phyloP scores from a whole-genome alignment of 2,797 vertebrate genomes.

The Bovichtus variegatus region DNA sequence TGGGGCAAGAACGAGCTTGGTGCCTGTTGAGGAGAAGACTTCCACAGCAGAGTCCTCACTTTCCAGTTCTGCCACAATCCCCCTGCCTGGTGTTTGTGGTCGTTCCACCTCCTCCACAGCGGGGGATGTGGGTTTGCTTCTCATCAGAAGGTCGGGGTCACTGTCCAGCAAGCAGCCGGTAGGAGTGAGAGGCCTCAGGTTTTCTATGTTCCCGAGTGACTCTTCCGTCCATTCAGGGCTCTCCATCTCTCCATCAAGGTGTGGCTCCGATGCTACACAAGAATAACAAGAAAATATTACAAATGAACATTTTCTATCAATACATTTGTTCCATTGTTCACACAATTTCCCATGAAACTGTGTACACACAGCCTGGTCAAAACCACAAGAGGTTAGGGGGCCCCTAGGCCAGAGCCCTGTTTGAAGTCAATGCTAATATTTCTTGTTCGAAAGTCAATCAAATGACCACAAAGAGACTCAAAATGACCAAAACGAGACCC shows the following conservation, averaged over 20 bases:
- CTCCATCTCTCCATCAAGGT: slow-evolving; percentile 73
- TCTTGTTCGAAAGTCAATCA: no score
- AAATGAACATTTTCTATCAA: neutral
- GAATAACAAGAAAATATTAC: neutral
- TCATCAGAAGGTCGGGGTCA: slow-evolving; percentile 79
- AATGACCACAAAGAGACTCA: no score
- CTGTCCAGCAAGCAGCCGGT: slow-evolving; percentile 84
- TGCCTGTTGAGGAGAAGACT: slow-evolving; percentile 56
- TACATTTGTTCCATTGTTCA: neutral
- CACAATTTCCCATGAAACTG: neutral
- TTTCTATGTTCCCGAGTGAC: slow-evolving; percentile 51
- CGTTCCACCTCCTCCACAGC: slow-evolving; percentile 83
- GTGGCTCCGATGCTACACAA: slow-evolving; percentile 58
- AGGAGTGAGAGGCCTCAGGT: slow-evolving; percentile 83
- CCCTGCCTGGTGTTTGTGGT: slow-evolving; percentile 89
- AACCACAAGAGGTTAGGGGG: no score
- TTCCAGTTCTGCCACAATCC: slow-evolving; percentile 77
- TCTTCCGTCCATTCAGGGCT: slow-evolving; percentile 75
- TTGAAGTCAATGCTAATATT: no score
- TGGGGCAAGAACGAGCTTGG: slow-evolving; percentile 35
- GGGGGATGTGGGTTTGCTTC: slow-evolving; percentile 78
- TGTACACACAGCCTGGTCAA: neutral
- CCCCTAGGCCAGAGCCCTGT: no score
- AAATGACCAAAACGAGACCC: no score
- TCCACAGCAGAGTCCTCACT: slow-evolving; percentile 77